Evolutionary conservation across 2,888 invertebrate species (phyloP), one percentile per base, ranked within the genome.

Genomic region (Ichneumoninae sp.): DNA sequence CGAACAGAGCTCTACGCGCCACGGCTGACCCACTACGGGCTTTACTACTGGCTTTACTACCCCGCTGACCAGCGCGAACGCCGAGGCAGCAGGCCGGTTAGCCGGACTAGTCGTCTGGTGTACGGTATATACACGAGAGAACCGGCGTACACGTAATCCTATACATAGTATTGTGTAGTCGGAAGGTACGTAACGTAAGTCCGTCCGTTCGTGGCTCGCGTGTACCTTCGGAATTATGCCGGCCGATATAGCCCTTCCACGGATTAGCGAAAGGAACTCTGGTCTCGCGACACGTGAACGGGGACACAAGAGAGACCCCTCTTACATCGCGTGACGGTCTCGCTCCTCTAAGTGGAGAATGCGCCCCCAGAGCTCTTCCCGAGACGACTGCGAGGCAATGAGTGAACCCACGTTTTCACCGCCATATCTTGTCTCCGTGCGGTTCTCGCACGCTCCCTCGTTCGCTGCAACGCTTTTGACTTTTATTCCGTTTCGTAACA

Each of bases 31-130:
- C 71, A 83, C 40, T 76, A 66, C 74, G 47, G 80, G 80, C 54
- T 80, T 77, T 84, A 84, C 80, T 81, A 84, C 84, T 74, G 69
- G 40, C 78, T 84, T 84, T 65, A 81, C 84, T 65, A 72, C 83
- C 62, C 44, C 13, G 57, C 47, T 74, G 84, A 74, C 77, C 81
- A 19, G 57, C 72, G 60, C 62, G 69, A 52, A 79, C 52, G 78
- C 78, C 62, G 68, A 71, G 52, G 30, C 50, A 52, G 69, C 69
- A n/a, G 26, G 80, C 19, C 26, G 60, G 69, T 72, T 30, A 44
- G 52, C 62, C 33, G 50, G 44, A 70, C 78, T 44, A n/a, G 47
- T 68, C 76, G 44, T 75, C 47, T 54, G 52, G 47, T 68, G n/a
- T 52, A 44, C 62, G 16, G 3, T 62, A 74, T 78, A 57, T 65